Evolutionary conservation across 2,113 vertebrate genomes (phyloP).

Genomic region (Eulemur macaco): DNA sequence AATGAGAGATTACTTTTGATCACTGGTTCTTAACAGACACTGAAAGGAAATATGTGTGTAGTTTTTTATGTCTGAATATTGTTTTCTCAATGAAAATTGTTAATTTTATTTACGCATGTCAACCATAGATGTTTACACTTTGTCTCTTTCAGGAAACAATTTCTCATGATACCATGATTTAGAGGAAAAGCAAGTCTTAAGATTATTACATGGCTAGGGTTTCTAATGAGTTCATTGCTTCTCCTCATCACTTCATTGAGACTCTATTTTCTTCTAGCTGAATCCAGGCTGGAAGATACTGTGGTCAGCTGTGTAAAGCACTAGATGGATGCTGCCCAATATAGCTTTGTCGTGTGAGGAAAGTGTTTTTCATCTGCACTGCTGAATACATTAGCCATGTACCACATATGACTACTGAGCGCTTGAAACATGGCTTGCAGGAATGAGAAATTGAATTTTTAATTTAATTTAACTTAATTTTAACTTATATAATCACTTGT

Average conservation of each 20-base stretch:
- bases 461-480: not conserved
- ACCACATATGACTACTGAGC: not conserved
- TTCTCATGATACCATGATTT: not conserved
- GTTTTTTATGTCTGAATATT: not conserved
- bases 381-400: too few relatives aligned
- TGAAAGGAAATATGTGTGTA: not conserved
- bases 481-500: not conserved
- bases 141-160: not conserved
- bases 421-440: not conserved
- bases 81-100: not conserved
- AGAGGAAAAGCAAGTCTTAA: not conserved
- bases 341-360: not conserved
- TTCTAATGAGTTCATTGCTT: not conserved
- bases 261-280: not conserved
- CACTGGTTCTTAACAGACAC: not conserved
- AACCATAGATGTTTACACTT: not conserved
- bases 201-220: not conserved
- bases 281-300: not conserved
- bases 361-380: not conserved
- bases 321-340: not conserved
- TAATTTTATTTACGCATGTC: not conserved
- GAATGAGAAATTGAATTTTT: not conserved
- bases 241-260: not conserved
- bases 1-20: not conserved
- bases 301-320: not conserved